A percentile compares a stretch with the other conserved stretches of the same genome.
Evolutionary conservation across 1,140 invertebrate genomes (phyloP).

Genomic region (Archegozetes longisetosus): DNA sequence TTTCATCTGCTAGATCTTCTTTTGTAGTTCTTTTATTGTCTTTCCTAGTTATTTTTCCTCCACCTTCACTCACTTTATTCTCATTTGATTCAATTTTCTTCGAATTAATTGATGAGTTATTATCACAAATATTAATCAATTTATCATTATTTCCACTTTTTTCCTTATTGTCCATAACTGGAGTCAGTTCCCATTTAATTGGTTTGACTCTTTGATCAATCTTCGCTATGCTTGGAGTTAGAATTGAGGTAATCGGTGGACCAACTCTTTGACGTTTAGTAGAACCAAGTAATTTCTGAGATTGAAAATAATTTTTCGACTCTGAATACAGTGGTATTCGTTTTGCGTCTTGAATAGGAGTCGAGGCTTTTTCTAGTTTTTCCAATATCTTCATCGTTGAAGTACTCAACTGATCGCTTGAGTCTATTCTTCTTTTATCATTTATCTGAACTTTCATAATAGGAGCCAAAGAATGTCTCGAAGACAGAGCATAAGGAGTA

Average conservation of each 20-base stretch:
- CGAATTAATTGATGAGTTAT: neutral
- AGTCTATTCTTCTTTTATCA: neutral
- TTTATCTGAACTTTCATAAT: neutral
- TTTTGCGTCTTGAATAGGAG: neutral
- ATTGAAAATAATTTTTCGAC: neutral
- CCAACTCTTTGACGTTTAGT: neutral
- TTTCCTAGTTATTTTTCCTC: neutral
- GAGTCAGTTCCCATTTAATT: neutral
- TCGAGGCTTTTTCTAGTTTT: neutral
- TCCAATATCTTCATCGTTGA: neutral
- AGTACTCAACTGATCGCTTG: neutral
- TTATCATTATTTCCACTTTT: neutral
- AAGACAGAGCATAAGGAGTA: conserved; percentile 4
- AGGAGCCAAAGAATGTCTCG: neutral
- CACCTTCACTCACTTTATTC: neutral
- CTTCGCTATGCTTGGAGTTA: neutral
- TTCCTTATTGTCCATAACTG: neutral
- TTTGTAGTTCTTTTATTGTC: neutral
- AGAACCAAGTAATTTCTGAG: neutral
- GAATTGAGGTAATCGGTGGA: neutral
- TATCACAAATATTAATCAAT: neutral
- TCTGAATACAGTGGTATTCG: neutral
- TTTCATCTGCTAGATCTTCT: neutral
- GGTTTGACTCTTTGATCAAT: neutral
- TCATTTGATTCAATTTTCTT: neutral